Conservation (phyloP, 1,140 invertebrate genomes). For the Hyphantria cunea region DNA sequence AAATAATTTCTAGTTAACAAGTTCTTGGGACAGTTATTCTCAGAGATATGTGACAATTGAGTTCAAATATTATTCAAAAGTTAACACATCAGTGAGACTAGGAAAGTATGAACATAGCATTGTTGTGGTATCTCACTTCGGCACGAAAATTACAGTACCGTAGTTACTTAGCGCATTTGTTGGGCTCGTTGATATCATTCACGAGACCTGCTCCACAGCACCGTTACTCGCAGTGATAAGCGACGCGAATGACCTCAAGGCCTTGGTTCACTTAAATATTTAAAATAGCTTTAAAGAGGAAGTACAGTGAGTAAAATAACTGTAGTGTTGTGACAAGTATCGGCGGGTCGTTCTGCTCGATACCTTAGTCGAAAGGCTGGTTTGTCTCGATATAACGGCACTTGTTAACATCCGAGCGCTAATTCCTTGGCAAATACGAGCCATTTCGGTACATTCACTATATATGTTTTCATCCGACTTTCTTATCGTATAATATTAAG, state of each 20-base stretch:
- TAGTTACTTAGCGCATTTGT: background rate
- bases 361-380: background rate
- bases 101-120: background rate
- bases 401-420: background rate
- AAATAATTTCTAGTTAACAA: too few relatives aligned
- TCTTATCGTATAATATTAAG: background rate
- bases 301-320: background rate
- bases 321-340: background rate
- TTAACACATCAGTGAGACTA: background rate
- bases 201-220: background rate
- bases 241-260: background rate
- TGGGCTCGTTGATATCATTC: background rate
- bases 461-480: too few relatives aligned
- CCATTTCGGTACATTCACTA: background rate
- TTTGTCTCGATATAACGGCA: background rate
- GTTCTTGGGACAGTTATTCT: too few relatives aligned
- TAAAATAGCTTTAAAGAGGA: background rate
- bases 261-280: background rate
- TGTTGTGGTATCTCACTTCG: too few relatives aligned
- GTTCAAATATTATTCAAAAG: background rate
- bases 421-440: background rate
- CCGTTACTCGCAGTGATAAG: background rate
- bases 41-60: too few relatives aligned
- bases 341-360: background rate
- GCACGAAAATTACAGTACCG: background rate